Base-by-base conservation (phyloP, 2,113 vertebrate genomes). In the Sylvia atricapilla region DNA sequence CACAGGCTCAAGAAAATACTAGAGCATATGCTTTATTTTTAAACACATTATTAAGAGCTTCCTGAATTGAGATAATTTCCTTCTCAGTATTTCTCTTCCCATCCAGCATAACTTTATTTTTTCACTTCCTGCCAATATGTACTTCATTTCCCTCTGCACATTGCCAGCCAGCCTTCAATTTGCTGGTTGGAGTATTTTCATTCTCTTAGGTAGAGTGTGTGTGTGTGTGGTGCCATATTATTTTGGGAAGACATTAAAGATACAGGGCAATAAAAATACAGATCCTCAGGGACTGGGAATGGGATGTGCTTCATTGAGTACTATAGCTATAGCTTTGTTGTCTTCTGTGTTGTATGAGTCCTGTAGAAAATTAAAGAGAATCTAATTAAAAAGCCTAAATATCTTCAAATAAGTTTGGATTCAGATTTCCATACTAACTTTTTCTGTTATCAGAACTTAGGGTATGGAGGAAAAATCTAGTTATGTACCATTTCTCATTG, bases 21-120 rank as follows among this genome's bases (percentile, higher is more conserved):
- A 90, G 85, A 93, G 76, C 81, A 89, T 63, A 67, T 87, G 80
- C 72, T 95, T 94, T 90, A 84, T 91, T 83, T 96, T 84, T 89
- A 93, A 97, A 46, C 44, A 81, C 31, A 25, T 89, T 84, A 94
- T 79, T 78, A 95, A 94, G 84, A 78, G 62, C 62, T 95, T 95
- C 94, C 91, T 89, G 74, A 93, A 69, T 66, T 56, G 64, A 87
- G 75, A 83, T 93, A 2, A 73, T 77, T 96, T 94, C 73, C 82
- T 88, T 86, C 75, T 95, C 49, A 56, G 53, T 68, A 72, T 64
- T 88, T 89, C 70, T 93, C 70, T 91, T 90, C 72, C 68, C 31
- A 73, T 80, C 44, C 67, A 73, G 74, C 41, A 35, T 46, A 91
- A 84, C 52, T 91, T 86, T 80, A n/a, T 92, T 79, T 96, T 93